phyloP scores from a whole-genome alignment of 2,888 invertebrate species.

The Desoria tigrina region DNA sequence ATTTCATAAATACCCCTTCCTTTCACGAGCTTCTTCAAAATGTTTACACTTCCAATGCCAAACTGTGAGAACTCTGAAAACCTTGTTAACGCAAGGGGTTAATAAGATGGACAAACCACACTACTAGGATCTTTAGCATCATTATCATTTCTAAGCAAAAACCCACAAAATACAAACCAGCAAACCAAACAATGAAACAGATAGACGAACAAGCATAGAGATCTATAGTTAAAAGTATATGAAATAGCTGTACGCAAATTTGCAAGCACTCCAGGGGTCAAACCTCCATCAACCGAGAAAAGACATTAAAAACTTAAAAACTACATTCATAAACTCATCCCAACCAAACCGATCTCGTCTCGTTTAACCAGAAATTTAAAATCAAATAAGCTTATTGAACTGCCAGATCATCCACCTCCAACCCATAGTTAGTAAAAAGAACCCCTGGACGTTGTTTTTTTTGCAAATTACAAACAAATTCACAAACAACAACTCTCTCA shows the following conservation, averaged over 20 bases:
- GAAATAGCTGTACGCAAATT: constrained; percentile 11
- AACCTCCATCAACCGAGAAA: constrained; percentile 25
- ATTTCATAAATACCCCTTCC: background rate
- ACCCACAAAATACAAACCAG: background rate
- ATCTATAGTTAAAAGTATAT: too few relatives aligned
- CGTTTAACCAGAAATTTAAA: too few relatives aligned
- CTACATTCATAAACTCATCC: constrained; percentile 1
- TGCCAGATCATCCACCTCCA: too few relatives aligned
- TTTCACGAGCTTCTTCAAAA: background rate
- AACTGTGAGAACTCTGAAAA: constrained; percentile 2
- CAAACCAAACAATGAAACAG: background rate
- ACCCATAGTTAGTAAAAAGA: too few relatives aligned
- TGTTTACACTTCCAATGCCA: background rate
- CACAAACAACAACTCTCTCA: too few relatives aligned
- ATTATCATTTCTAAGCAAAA: background rate
- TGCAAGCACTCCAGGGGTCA: constrained; percentile 38
- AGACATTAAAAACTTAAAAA: background rate
- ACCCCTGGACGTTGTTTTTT: too few relatives aligned
- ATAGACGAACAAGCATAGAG: background rate
- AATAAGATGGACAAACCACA: background rate
- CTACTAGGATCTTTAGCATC: background rate
- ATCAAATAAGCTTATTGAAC: too few relatives aligned
- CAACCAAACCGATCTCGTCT: too few relatives aligned
- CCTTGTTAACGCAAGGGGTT: background rate
- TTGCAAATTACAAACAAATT: too few relatives aligned